Base-by-base conservation (phyloP, 2,797 vertebrate species). In the Karalla daura region DNA sequence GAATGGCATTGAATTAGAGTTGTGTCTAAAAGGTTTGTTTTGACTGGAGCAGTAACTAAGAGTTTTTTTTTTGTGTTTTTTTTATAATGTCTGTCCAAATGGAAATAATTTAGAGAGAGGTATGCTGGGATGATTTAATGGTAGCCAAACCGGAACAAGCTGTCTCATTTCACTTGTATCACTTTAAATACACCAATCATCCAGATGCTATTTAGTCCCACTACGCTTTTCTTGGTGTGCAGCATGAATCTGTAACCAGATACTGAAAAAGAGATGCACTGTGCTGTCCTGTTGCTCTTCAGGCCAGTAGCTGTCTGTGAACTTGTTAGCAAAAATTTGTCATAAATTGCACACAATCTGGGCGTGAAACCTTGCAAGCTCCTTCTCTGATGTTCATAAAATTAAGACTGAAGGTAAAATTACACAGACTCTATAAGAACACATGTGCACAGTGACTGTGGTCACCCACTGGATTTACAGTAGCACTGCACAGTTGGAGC, bases 201-300 rank as follows among this genome's bases (percentile, higher is more conserved):
- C 54, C 40, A 64, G 77, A 56, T 41, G 61, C 27, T 53, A 35
- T 12, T 69, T 13, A 10, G 36, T 68, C 55, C 64, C 64, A 49
- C 36, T 14, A 39, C 37, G 61, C 56, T 43, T 21, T 47, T 27
- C 47, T 47, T 25, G 43, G 17, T 64, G 60, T 44, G 44, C 73
- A 53, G 30, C 63, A 53, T 25, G 40, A 47, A 61, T 76, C 28
- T 59, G 51, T 54, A 60, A 56, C 44, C 47, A 64, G 53, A 68
- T 39, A 45, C 39, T 55, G 12, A 33, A 52, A 60, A 59, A 40
- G 10, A 44, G 28, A 45, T 30, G 18, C 17, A 28, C 36, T 39
- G 41, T 63, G 41, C 74, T 37, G 5, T 66, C 41, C 36, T 44
- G 58, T 32, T 40, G 11, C 27, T 47, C 30, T 64, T 21, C 15